Evolutionary conservation across 2,113 vertebrate genomes (phyloP).

Genomic region (Chlorodrepanis virens): DNA sequence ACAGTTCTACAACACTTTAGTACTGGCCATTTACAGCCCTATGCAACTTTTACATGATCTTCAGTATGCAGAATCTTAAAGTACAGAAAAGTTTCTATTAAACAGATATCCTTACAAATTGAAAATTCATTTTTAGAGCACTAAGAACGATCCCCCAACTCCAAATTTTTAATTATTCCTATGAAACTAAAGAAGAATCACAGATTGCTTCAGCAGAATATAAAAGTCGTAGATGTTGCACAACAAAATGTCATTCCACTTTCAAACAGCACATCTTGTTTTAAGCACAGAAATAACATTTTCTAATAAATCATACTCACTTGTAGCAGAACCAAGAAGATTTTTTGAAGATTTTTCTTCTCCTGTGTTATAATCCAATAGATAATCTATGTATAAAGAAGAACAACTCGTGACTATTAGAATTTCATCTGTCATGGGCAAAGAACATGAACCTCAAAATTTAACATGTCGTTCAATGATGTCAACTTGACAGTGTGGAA

Average conservation of each 20-base stretch:
- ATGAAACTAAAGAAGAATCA: not conserved
- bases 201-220: not conserved
- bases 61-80: not conserved
- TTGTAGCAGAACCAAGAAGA: slow-evolving; percentile 94
- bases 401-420: not conserved
- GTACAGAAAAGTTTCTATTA: not conserved
- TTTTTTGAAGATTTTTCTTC: slow-evolving; percentile 96
- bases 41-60: not conserved
- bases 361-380: slow-evolving; percentile 84
- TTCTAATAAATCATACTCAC: slow-evolving; percentile 74
- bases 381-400: slow-evolving; percentile 83
- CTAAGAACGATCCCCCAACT: not conserved
- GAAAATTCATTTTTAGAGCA: not conserved
- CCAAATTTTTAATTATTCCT: not conserved
- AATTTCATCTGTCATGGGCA: not conserved
- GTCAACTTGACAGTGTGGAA: not conserved
- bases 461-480: not conserved
- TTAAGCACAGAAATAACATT: not conserved
- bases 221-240: rapidly evolving
- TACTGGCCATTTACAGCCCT: not conserved
- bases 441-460: not conserved
- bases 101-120: not conserved
- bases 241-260: not conserved
- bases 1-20: not conserved
- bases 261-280: not conserved